These are phyloP conservation scores for Chloromyia formosa DNA, from an alignment of 2,888 invertebrate species.

Conservation along the genomic window DNA sequence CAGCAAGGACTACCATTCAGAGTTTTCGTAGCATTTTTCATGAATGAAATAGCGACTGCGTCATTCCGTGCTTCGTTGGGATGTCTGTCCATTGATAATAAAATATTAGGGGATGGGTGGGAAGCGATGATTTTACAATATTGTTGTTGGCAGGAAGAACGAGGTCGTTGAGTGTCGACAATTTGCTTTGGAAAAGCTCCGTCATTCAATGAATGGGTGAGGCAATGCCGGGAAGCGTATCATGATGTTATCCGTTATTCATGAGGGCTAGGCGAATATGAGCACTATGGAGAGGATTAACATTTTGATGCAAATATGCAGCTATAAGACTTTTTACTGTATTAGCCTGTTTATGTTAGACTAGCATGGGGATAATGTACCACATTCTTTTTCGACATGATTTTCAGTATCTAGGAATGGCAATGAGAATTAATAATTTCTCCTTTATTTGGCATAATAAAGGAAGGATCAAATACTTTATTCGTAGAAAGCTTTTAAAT, in stretches of 20 bases:
- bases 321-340: too few relatives aligned
- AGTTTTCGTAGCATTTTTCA: conserved; percentile 22
- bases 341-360: too few relatives aligned
- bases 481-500: too few relatives aligned
- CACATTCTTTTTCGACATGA: too few relatives aligned
- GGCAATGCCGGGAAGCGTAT: background rate
- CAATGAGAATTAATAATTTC: too few relatives aligned
- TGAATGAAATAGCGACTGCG: conserved; percentile 34
- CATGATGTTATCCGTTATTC: background rate
- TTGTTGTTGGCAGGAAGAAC: background rate
- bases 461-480: too few relatives aligned
- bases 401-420: too few relatives aligned
- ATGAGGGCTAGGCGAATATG: too few relatives aligned
- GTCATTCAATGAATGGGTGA: conserved; percentile 26
- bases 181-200: background rate
- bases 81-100: conserved; percentile 31
- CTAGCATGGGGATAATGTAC: too few relatives aligned
- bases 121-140: background rate
- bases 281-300: too few relatives aligned
- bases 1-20: conserved; percentile 39
- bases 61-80: conserved; percentile 4
- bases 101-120: background rate
- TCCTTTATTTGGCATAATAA: too few relatives aligned
- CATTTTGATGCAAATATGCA: too few relatives aligned
- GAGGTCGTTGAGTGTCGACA: background rate